Percentiles rank a stretch among this genome's conserved stretches.
Evolutionary conservation across 2,888 invertebrate species (phyloP).

Genomic region (Dolichopus griseipennis): DNA sequence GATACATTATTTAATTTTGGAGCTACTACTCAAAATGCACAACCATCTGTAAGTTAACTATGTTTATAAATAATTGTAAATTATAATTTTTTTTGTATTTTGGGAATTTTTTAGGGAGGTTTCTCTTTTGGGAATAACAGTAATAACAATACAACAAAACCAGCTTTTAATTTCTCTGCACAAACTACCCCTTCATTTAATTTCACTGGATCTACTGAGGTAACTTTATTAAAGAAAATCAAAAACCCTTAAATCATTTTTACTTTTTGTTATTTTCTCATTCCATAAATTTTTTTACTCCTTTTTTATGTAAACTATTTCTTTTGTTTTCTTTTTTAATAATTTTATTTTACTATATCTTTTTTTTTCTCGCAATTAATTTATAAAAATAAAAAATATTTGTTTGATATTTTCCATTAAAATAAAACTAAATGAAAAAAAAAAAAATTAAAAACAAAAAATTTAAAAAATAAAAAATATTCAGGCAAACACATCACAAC

Average conservation of each 20-base stretch:
- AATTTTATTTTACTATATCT: conserved; percentile 7
- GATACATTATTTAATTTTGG: conserved; percentile 25
- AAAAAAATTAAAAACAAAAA: conserved; percentile 1
- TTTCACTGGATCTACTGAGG: conserved; percentile 20
- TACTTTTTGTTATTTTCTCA: not conserved
- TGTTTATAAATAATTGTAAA: not conserved
- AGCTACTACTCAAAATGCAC: conserved; percentile 12
- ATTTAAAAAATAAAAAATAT: conserved; percentile 13
- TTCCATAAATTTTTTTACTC: not conserved
- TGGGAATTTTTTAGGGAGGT: conserved; percentile 21
- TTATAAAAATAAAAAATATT: not conserved
- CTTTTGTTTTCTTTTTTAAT: not conserved
- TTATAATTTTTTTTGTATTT: not conserved
- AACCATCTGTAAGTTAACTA: conserved; percentile 9
- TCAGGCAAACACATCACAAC: conserved; percentile 27
- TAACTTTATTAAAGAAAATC: conserved; percentile 12
- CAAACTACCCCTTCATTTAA: conserved; percentile 18
- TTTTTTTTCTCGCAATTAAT: not conserved
- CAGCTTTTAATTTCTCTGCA: conserved; percentile 26
- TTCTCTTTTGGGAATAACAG: conserved; percentile 25
- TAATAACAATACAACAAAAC: conserved; percentile 23
- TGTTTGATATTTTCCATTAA: not conserved
- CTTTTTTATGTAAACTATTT: not conserved
- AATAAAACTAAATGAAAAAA: not conserved
- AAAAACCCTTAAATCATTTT: not conserved